Percentiles rank a stretch among this genome's conserved stretches.
phyloP scores from a whole-genome alignment of 1,140 invertebrate genomes.

The Hypothenemus hampei region DNA sequence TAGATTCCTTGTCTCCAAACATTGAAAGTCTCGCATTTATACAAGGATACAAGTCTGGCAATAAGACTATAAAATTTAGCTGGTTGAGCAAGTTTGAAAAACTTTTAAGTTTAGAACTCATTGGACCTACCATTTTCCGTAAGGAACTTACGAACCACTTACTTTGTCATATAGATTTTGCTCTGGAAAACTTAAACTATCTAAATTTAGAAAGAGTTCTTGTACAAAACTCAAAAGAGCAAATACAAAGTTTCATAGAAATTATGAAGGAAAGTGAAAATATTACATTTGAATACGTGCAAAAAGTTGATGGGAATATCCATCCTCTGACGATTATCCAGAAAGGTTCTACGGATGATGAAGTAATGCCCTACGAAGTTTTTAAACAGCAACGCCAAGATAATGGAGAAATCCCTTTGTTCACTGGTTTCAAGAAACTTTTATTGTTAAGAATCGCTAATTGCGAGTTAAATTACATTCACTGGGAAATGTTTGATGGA shows the following conservation, averaged over 20 bases:
- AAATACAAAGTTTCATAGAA: slow-evolving; percentile 38
- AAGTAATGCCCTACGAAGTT: slow-evolving; percentile 59
- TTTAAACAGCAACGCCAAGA: slow-evolving; percentile 52
- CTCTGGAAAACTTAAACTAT: slow-evolving; percentile 45
- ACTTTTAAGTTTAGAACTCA: slow-evolving; percentile 55
- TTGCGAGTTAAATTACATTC: slow-evolving; percentile 57
- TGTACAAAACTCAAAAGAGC: slow-evolving; percentile 42
- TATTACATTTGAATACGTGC: slow-evolving; percentile 40
- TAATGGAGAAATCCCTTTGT: slow-evolving; percentile 48
- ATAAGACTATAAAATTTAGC: slow-evolving; percentile 51
- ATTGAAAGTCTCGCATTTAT: slow-evolving; percentile 51
- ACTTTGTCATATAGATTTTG: slow-evolving; percentile 45
- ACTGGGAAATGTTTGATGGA: slow-evolving; percentile 67
- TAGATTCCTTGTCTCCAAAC: slow-evolving; percentile 50
- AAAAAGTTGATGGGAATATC: slow-evolving; percentile 35
- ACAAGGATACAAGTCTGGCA: slow-evolving; percentile 47
- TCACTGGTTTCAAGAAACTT: slow-evolving; percentile 53
- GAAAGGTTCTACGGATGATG: slow-evolving; percentile 43
- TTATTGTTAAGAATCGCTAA: slow-evolving; percentile 54
- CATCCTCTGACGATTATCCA: slow-evolving; percentile 40
- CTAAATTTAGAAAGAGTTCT: slow-evolving; percentile 47
- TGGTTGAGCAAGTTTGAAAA: slow-evolving; percentile 51
- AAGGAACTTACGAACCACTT: slow-evolving; percentile 37
- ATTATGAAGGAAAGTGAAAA: slow-evolving; percentile 36
- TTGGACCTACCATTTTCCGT: slow-evolving; percentile 48